Percentiles rank a stretch among this genome's conserved stretches.
Conservation (phyloP, 53 echinoderm and acorn worm species). For the Crossaster papposus region DNA sequence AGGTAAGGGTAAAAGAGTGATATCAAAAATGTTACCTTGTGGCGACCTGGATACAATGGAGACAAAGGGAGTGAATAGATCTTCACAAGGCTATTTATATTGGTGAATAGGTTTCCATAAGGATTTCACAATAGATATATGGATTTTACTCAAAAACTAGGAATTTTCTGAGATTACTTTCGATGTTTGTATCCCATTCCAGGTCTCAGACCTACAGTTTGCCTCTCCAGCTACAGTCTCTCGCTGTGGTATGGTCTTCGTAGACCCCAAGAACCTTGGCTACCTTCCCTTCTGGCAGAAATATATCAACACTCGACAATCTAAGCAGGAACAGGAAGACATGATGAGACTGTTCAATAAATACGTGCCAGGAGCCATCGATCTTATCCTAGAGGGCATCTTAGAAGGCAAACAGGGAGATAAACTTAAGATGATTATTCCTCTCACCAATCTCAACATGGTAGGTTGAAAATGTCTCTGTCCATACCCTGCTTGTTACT, state of each 20-base stretch:
- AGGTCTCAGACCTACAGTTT: slow-evolving; percentile 98
- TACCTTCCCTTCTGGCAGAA: slow-evolving; percentile 96
- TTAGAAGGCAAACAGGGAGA: slow-evolving; percentile 93
- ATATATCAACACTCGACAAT: slow-evolving; percentile 82
- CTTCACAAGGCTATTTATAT: no score
- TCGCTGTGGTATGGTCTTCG: slow-evolving; percentile 98
- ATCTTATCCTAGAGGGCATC: slow-evolving; percentile 92
- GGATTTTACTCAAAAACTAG: neutral
- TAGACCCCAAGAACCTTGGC: slow-evolving; percentile 99
- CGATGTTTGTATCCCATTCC: neutral
- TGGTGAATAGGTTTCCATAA: no score
- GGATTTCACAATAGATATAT: no score
- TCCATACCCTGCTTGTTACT: no score
- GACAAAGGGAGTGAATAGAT: no score
- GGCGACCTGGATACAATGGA: no score
- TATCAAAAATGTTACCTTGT: no score
- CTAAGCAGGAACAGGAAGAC: slow-evolving; percentile 87
- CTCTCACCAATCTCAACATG: slow-evolving; percentile 94
- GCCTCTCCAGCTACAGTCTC: slow-evolving; percentile 99
- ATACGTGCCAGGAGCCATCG: slow-evolving; percentile 86
- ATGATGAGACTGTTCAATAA: slow-evolving; percentile 89
- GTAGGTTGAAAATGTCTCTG: slow-evolving; percentile 32
- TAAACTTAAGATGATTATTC: slow-evolving; percentile 92
- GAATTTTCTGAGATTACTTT: neutral
- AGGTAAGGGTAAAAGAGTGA: slow-evolving; percentile 40